A percentile compares a stretch with the other conserved stretches of the same genome.
Conservation (phyloP, 2,797 vertebrate species). For the Mus minutoides region DNA sequence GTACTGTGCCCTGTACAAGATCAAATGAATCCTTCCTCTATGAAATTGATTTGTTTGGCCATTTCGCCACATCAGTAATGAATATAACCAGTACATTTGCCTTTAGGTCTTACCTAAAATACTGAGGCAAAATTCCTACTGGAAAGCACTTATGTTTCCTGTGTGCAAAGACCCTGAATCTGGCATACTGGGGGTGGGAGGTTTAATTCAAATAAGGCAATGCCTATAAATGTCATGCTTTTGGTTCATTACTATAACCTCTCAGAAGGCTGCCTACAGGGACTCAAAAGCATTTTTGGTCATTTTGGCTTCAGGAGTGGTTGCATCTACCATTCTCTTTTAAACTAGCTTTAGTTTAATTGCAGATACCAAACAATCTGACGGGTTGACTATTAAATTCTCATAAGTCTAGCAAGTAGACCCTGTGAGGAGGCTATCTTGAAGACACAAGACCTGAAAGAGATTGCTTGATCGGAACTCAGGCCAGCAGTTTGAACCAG, state of each 20-base stretch:
- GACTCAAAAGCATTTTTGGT: not conserved
- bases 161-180: not conserved
- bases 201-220: conserved; percentile 10
- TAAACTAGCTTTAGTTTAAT: not conserved
- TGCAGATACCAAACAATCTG: not conserved
- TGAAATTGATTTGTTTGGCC: not conserved
- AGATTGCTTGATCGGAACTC: not conserved
- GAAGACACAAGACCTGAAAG: not conserved
- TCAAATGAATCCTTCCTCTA: not conserved
- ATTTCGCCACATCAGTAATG: not conserved
- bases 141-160: not conserved
- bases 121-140: not conserved
- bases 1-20: no score
- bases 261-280: not conserved
- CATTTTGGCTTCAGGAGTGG: not conserved
- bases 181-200: not conserved
- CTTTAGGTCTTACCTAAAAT: not conserved
- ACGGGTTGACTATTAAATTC: not conserved
- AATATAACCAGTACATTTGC: not conserved
- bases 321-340: not conserved
- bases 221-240: not conserved
- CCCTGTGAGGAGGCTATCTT: not conserved
- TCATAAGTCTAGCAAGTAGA: not conserved
- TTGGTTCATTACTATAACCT: not conserved
- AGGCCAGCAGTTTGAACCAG: not conserved